These are phyloP conservation scores for Bombus pascuorum DNA, from an alignment of 1,140 invertebrate species.

Conservation along the genomic window DNA sequence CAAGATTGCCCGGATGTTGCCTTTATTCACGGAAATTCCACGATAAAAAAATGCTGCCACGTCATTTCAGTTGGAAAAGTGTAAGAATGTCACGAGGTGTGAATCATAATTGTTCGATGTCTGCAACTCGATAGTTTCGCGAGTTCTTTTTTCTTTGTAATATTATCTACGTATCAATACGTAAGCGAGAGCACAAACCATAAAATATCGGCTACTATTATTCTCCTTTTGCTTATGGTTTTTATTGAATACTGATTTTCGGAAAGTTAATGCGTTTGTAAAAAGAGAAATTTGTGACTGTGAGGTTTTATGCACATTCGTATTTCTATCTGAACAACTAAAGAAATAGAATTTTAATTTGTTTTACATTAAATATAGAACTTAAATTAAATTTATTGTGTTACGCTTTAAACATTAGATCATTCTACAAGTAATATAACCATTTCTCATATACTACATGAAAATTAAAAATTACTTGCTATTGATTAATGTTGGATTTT, in stretches of 20 bases:
- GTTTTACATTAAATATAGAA: no score
- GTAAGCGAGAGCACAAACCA: neutral
- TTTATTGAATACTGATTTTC: neutral
- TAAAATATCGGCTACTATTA: neutral
- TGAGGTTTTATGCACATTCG: no score
- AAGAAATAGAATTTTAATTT: no score
- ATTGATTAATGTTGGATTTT: no score
- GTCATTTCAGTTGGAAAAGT: neutral
- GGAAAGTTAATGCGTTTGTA: no score
- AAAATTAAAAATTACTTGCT: no score
- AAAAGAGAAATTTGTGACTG: no score
- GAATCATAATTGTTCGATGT: conserved; percentile 9
- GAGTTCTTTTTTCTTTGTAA: neutral
- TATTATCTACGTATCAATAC: neutral
- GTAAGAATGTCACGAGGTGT: neutral
- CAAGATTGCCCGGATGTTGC: neutral
- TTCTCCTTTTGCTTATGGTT: neutral
- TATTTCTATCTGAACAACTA: no score
- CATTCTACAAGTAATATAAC: no score
- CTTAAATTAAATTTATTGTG: no score
- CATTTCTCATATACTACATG: no score
- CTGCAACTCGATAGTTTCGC: neutral
- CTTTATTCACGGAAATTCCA: neutral
- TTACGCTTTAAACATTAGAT: no score
- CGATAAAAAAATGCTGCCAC: conserved; percentile 2